These are phyloP conservation scores for Melanocharis versteri DNA, from an alignment of 2,113 vertebrate species.

Conservation along the genomic window DNA sequence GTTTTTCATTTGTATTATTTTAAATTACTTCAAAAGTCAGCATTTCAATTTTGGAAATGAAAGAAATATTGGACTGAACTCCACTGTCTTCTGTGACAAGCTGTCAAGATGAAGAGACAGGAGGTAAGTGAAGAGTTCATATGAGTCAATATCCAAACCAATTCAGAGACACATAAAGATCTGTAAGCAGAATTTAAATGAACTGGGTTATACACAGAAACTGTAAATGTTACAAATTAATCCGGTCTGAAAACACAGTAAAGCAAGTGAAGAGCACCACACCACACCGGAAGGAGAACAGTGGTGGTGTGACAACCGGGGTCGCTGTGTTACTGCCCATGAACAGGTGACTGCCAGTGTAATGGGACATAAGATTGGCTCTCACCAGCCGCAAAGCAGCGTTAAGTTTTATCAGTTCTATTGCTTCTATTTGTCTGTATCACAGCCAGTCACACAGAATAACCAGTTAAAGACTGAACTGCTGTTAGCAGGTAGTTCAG, in stretches of 20 bases:
- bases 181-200: background rate
- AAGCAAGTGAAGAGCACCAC: background rate
- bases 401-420: background rate
- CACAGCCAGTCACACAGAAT: background rate
- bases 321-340: background rate
- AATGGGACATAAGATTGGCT: background rate
- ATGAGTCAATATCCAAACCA: background rate
- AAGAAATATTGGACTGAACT: background rate
- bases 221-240: background rate
- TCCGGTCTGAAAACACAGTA: background rate
- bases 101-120: background rate
- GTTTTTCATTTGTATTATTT: background rate
- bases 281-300: background rate
- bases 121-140: background rate
- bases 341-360: background rate
- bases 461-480: background rate
- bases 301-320: accelerated
- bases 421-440: background rate
- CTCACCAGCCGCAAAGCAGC: background rate
- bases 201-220: background rate
- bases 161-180: background rate
- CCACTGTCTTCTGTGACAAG: background rate
- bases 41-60: background rate
- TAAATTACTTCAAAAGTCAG: background rate
- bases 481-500: background rate